Evolutionary conservation across 2,113 vertebrate genomes (phyloP), one percentile per base, ranked within the genome.

Genomic region (Forbesichthys papilliferus): DNA sequence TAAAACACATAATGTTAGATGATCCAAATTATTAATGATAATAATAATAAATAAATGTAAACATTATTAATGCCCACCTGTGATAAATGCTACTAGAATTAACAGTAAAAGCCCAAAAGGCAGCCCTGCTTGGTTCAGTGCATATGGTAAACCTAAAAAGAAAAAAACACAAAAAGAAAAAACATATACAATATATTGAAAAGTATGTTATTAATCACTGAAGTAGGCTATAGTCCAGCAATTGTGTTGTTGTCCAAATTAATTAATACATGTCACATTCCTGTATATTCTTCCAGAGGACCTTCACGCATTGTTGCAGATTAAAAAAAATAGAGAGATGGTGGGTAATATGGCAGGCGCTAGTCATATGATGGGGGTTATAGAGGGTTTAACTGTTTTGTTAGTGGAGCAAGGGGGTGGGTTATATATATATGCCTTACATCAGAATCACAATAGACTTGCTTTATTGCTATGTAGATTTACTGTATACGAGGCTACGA

Each of bases 111-210:
- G 77, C 69, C 98, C 96, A 27, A 97, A 78, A 10, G 96, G 96
- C 74, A 98, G 95, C 14, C 96, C 98, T 67, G 98, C 96, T 89
- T 97, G 93, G 80, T 93, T 96, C 92, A 99, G 84, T 3, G 98
- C 95, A 78, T 96, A 99, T 1, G 97, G 96, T 63, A 99, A 89
- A 68, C 97, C 98, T 98, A 78, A n/a, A 58, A 46, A 47, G 77
- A 11, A 2, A 42, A 34, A 65, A 57, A 70, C 47, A 59, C 20
- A 20, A 20, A 20, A 1, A 20, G 0, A n/a, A 55, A 8, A 57
- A 48, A 61, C 20, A 56, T 9, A 62, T 18, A 64, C 0, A 27
- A 54, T n/a, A 46, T 6, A 36, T 61, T 61, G 59, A 12, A 46
- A 61, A 16, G 14, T 11, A 52, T 6, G 36, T 42, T 5, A 6